Percentiles rank a stretch among this genome's conserved stretches.
Conservation (phyloP, 2,797 vertebrate species). For the Meriones psammophilus region DNA sequence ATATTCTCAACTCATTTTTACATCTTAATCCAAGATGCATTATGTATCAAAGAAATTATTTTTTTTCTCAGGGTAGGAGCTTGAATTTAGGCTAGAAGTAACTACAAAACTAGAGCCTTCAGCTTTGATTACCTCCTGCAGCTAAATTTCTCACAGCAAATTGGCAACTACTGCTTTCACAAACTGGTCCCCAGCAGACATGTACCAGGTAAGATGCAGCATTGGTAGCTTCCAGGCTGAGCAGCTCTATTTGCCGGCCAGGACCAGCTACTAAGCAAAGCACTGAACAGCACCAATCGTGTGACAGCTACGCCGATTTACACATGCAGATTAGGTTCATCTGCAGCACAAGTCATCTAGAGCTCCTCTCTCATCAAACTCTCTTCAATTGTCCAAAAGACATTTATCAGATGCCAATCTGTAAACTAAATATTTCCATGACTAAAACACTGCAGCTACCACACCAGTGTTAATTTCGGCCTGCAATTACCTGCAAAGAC, state of each 20-base stretch:
- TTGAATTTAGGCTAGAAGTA: not conserved
- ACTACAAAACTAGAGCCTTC: not conserved
- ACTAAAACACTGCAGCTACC: not conserved
- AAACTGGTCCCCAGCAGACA: not conserved
- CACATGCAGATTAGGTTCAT: slow-evolving; percentile 34
- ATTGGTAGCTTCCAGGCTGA: not conserved
- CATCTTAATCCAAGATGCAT: slow-evolving; percentile 35
- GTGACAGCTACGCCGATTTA: slow-evolving; percentile 2
- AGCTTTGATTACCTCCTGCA: slow-evolving; percentile 20
- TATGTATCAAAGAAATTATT: slow-evolving; percentile 8
- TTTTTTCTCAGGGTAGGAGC: not conserved
- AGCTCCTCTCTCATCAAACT: not conserved
- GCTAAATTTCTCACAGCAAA: not conserved
- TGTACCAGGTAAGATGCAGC: not conserved
- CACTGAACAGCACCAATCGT: not conserved
- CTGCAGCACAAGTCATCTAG: not conserved
- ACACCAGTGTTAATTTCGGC: slow-evolving; percentile 6
- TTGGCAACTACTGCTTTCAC: not conserved
- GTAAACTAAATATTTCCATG: slow-evolving; percentile 54
- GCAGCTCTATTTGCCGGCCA: slow-evolving; percentile 28
- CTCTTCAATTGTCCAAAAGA: slow-evolving; percentile 19
- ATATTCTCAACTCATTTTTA: not conserved
- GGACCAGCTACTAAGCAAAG: slow-evolving; percentile 39
- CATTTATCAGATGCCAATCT: slow-evolving; percentile 22
- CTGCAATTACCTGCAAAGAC: not conserved